A percentile compares a stretch with the other conserved stretches of the same genome.
These are phyloP conservation scores for Drosophila pectinifera DNA, from an alignment of 1,140 invertebrate genomes.

Conservation along the genomic window DNA sequence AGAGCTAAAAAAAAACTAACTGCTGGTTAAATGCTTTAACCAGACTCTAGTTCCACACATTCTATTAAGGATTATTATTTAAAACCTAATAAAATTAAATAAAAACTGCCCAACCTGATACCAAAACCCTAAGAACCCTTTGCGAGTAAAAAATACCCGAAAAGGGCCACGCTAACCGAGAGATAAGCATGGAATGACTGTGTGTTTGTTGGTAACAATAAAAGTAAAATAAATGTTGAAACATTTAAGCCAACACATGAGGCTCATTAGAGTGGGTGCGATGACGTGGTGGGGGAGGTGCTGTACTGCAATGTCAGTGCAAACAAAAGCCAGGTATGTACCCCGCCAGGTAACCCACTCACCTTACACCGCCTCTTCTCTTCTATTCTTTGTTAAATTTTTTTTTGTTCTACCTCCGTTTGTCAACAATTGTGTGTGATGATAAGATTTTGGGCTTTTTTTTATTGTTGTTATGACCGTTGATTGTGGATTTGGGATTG, in stretches of 20 bases:
- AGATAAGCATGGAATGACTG: constrained; percentile 19
- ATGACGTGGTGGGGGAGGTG: not conserved
- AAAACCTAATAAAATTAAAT: no score
- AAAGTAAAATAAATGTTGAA: constrained; percentile 41
- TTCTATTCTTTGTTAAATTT: constrained; percentile 19
- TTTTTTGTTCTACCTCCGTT: constrained; percentile 25
- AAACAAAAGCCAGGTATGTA: constrained; percentile 15
- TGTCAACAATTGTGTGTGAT: constrained; percentile 45
- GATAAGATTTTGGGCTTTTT: constrained; percentile 39
- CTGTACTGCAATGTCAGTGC: constrained; percentile 14
- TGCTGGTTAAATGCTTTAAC: not conserved
- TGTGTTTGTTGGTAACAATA: constrained; percentile 17
- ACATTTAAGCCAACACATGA: constrained; percentile 53
- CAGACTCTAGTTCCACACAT: no score
- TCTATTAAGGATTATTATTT: no score
- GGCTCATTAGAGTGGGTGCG: constrained; percentile 38
- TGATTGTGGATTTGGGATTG: constrained; percentile 28
- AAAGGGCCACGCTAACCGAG: constrained; percentile 9
- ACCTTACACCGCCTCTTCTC: not conserved
- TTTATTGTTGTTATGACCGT: constrained; percentile 7
- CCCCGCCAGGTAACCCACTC: not conserved
- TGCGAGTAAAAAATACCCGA: not conserved
- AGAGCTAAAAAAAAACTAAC: not conserved
- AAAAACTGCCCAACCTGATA: no score
- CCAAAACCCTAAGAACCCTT: not conserved